These are phyloP conservation scores for Styela clava DNA, from an alignment of 23 tunicate genomes.

Conservation along the genomic window DNA sequence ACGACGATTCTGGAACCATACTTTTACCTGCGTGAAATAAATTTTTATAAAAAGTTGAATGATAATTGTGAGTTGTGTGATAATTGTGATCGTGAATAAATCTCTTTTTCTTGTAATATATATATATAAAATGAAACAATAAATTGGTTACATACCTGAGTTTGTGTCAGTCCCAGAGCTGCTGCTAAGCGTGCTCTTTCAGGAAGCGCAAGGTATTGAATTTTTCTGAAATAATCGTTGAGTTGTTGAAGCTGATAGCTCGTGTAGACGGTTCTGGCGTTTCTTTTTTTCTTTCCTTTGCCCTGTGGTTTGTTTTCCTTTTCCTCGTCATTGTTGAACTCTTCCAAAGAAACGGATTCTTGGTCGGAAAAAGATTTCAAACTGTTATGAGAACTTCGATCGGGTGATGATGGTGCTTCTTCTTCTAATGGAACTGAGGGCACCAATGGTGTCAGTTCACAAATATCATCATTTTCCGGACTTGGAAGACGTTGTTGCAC, in stretches of 20 bases:
- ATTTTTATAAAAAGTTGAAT: too few species aligned
- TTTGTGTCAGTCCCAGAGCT: constrained; percentile 59
- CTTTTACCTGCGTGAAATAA: constrained; percentile 53
- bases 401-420: background rate
- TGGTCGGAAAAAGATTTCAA: background rate
- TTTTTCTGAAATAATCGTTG: constrained; percentile 49
- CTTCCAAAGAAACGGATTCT: background rate
- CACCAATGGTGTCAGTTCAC: too few species aligned
- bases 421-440: background rate
- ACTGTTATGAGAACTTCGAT: background rate
- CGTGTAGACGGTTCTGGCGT: constrained; percentile 67
- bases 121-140: too few species aligned
- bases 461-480: too few species aligned
- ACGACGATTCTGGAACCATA: constrained; percentile 78
- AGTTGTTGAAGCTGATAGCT: constrained; percentile 62
- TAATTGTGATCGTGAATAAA: too few species aligned
- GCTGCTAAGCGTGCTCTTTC: constrained; percentile 76
- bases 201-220: constrained; percentile 64
- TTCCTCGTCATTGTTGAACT: background rate
- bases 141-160: constrained; percentile 79
- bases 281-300: constrained; percentile 53
- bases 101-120: too few species aligned
- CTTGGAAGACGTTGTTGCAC: too few species aligned
- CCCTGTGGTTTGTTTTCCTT: background rate
- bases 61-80: too few species aligned